These are phyloP conservation scores for Zapus hudsonius DNA, from an alignment of 2,113 vertebrate species.

Conservation along the genomic window DNA sequence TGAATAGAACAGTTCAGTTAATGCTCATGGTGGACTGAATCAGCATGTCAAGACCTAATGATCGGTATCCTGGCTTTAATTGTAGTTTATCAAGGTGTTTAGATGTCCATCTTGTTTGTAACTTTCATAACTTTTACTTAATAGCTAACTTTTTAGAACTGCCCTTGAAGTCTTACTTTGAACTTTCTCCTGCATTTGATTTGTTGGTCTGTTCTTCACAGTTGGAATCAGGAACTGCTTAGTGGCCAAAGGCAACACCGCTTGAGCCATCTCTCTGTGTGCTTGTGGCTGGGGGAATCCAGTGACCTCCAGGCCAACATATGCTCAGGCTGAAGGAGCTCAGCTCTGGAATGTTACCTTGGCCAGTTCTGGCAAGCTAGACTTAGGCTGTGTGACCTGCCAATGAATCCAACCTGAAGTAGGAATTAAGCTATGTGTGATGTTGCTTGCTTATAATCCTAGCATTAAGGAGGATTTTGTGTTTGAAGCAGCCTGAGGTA, in stretches of 20 bases:
- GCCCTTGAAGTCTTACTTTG: not conserved
- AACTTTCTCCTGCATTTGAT: not conserved
- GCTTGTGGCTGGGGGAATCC: not conserved
- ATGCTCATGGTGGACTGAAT: not conserved
- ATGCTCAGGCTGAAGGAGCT: not conserved
- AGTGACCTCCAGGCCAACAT: not conserved
- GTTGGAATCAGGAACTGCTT: not conserved
- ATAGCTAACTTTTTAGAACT: not conserved
- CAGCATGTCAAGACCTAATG: not conserved
- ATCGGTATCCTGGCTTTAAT: not conserved
- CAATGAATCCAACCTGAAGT: not conserved
- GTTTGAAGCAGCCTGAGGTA: not conserved
- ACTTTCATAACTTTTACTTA: not conserved
- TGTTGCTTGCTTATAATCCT: too few species aligned
- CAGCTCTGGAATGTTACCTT: not conserved
- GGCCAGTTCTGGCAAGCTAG: not conserved
- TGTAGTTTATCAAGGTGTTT: not conserved
- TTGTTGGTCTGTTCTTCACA: not conserved
- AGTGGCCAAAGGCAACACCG: not conserved
- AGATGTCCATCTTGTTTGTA: not conserved
- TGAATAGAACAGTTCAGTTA: not conserved
- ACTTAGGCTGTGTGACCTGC: not conserved
- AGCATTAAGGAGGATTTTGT: not conserved
- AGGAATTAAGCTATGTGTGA: not conserved
- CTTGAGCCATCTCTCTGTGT: fast-evolving